A percentile compares a stretch with the other conserved stretches of the same genome.
phyloP scores from a whole-genome alignment of 1,140 invertebrate species.

The Samia ricini region DNA sequence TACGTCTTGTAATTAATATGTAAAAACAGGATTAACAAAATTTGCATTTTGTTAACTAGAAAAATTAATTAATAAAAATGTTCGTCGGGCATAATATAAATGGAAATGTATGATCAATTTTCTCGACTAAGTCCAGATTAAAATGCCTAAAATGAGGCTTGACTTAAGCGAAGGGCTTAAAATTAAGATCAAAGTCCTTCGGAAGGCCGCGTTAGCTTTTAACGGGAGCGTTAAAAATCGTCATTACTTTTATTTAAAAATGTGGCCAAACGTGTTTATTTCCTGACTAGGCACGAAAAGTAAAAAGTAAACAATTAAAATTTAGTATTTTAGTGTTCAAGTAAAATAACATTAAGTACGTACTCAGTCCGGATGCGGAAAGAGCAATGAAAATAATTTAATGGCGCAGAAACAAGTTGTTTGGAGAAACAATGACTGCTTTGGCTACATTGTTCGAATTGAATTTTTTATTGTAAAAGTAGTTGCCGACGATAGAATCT shows the following conservation, averaged over 20 bases:
- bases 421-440: neutral
- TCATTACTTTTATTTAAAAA: conserved; percentile 19
- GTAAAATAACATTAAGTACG: conserved; percentile 2
- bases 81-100: neutral
- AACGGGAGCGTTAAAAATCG: conserved; percentile 17
- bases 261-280: conserved; percentile 7
- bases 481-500: neutral
- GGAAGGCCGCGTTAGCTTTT: conserved; percentile 21
- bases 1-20: neutral
- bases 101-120: conserved; percentile 9
- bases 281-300: neutral
- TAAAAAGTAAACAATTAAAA: conserved; percentile 11
- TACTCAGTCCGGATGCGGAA: neutral
- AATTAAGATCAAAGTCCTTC: conserved; percentile 15
- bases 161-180: conserved; percentile 15
- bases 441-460: neutral
- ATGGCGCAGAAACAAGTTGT: conserved; percentile 1
- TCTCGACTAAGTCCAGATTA: conserved; percentile 7
- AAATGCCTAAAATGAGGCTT: conserved; percentile 14
- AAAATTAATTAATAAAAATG: neutral
- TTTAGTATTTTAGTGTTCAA: conserved; percentile 8
- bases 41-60: neutral
- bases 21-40: neutral
- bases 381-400: conserved; percentile 1
- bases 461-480: neutral